Conservation (phyloP, 1,140 invertebrate species). For the Cydia splendana region DNA sequence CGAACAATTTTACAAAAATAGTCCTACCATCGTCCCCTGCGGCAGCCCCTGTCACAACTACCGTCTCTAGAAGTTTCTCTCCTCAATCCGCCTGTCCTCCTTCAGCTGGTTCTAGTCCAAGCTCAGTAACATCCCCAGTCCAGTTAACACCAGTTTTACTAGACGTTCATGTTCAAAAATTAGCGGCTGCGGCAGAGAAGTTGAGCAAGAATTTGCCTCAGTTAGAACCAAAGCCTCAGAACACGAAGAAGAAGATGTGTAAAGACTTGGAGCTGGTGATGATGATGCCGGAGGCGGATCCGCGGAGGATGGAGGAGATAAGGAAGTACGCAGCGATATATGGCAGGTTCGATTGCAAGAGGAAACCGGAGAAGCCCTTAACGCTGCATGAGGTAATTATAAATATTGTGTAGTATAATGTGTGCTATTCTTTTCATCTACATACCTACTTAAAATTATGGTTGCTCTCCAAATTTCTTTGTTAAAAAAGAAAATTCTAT, state of each 20-base stretch:
- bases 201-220: constrained; percentile 91
- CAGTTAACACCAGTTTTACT: constrained; percentile 88
- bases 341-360: constrained; percentile 96
- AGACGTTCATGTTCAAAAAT: constrained; percentile 90
- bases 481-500: too few species aligned
- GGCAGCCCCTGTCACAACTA: constrained; percentile 59
- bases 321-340: constrained; percentile 98
- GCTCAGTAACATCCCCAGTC: constrained; percentile 81
- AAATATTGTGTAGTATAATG: too few species aligned
- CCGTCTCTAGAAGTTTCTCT: constrained; percentile 77
- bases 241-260: constrained; percentile 95
- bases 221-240: constrained; percentile 93
- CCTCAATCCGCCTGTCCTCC: constrained; percentile 79
- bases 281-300: constrained; percentile 93
- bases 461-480: too few species aligned
- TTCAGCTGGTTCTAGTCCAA: constrained; percentile 79
- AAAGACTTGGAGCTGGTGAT: constrained; percentile 95
- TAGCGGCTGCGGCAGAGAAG: constrained; percentile 90
- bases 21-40: constrained; percentile 73
- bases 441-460: too few species aligned
- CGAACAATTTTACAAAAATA: constrained; percentile 65
- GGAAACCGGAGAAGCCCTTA: constrained; percentile 96
- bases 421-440: background rate
- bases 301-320: constrained; percentile 94
- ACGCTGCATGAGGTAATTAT: constrained; percentile 94